A percentile compares a stretch with the other conserved stretches of the same genome.
These are phyloP conservation scores for Caenorhabditis japonica DNA, from an alignment of 2,888 invertebrate genomes.

Conservation along the genomic window DNA sequence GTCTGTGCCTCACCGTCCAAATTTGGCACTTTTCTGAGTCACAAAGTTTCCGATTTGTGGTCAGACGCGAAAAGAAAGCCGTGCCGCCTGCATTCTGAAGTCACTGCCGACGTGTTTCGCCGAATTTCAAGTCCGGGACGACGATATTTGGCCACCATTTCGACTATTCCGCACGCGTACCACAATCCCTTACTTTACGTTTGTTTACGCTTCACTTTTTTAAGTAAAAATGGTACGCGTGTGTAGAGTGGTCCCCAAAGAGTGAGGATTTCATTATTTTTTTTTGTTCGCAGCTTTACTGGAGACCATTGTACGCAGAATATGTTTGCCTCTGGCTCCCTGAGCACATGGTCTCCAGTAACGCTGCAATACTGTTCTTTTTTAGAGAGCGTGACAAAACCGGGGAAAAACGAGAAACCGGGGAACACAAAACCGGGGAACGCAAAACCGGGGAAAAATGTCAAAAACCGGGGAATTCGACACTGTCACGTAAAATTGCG, in stretches of 20 bases:
- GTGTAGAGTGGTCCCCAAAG: conserved; percentile 70
- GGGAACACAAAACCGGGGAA: no score
- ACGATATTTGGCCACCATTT: conserved; percentile 44
- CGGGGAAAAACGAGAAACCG: no score
- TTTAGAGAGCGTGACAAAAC: no score
- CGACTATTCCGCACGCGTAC: conserved; percentile 45
- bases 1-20: conserved; percentile 6
- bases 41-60: conserved; percentile 35
- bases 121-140: conserved; percentile 36
- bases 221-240: conserved; percentile 67
- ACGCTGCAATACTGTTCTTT: conserved; percentile 36
- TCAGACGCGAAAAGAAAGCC: conserved; percentile 18
- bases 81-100: conserved; percentile 17
- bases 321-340: no score
- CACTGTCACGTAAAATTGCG: no score
- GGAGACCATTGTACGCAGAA: no score
- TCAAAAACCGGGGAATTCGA: no score
- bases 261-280: conserved; percentile 66
- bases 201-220: conserved; percentile 27
- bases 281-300: not conserved
- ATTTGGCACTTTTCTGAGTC: conserved; percentile 32
- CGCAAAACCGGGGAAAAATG: no score
- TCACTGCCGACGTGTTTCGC: conserved; percentile 30
- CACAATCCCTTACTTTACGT: conserved; percentile 18
- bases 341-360: conserved; percentile 18